Evolutionary conservation across 2,797 vertebrate species (phyloP).

Genomic region (Brachyrhaphis roseni): DNA sequence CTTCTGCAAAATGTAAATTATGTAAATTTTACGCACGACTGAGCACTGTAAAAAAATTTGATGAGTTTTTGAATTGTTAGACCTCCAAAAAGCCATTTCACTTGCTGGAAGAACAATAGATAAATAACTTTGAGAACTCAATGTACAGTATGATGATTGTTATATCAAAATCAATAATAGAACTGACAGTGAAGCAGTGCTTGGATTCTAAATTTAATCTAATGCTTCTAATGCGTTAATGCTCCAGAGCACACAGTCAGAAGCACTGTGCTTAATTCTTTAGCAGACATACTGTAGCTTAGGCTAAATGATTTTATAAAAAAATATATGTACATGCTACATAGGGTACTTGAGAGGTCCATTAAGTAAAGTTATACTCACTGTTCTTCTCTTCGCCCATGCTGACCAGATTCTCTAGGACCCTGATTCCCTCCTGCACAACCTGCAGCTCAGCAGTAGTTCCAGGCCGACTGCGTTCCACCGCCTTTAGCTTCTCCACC

Average conservation of each 20-base stretch:
- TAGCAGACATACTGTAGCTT: constrained; percentile 33
- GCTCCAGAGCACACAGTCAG: constrained; percentile 17
- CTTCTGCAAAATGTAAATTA: background rate
- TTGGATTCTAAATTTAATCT: constrained; percentile 42
- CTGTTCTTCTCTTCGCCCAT: constrained; percentile 96
- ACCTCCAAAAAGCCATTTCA: too few species aligned
- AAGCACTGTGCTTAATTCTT: constrained; percentile 37
- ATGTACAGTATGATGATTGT: background rate
- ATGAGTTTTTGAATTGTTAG: background rate
- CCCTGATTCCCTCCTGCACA: constrained; percentile 94
- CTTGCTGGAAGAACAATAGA: background rate
- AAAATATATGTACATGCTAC: constrained; percentile 15
- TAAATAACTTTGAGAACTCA: background rate
- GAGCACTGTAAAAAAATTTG: background rate
- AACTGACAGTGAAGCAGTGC: constrained; percentile 25
- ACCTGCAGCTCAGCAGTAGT: constrained; percentile 89
- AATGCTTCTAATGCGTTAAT: constrained; percentile 29
- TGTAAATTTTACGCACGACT: background rate
- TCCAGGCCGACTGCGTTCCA: constrained; percentile 86
- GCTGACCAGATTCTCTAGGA: constrained; percentile 92
- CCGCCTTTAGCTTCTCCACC: constrained; percentile 95
- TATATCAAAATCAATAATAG: constrained; percentile 21
- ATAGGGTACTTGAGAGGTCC: constrained; percentile 21
- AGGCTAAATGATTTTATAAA: constrained; percentile 21
- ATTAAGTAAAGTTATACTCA: constrained; percentile 78